phyloP scores from a whole-genome alignment of 2,797 vertebrate genomes.

The Phoeniculus purpureus region DNA sequence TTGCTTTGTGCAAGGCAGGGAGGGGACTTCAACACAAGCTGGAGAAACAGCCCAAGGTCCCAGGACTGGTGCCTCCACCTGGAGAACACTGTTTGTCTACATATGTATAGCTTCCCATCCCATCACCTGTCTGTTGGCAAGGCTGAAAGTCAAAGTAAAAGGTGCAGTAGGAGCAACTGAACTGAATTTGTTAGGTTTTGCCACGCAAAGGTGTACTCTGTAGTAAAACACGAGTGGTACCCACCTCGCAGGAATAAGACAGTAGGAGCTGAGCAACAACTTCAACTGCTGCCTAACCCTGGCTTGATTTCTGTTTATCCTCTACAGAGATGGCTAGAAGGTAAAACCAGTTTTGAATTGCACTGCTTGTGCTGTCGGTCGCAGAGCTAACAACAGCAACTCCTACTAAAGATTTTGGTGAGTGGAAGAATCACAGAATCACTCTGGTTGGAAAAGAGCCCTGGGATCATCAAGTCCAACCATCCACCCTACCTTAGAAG shows the following conservation, averaged over 20 bases:
- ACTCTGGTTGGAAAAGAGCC: too few relatives aligned
- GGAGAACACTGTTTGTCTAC: background rate
- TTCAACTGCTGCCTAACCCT: background rate
- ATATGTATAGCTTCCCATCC: rapidly evolving
- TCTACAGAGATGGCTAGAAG: background rate
- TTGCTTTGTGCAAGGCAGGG: too few relatives aligned
- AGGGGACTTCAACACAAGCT: background rate
- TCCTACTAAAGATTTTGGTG: background rate
- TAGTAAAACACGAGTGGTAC: background rate
- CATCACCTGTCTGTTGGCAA: background rate
- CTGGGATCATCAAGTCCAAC: too few relatives aligned
- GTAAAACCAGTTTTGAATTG: background rate
- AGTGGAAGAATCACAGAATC: background rate
- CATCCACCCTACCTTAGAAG: too few relatives aligned
- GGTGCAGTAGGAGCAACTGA: background rate
- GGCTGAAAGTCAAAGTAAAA: background rate
- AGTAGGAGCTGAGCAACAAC: background rate
- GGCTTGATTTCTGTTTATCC: background rate
- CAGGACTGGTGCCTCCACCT: rapidly evolving
- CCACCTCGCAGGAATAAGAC: background rate
- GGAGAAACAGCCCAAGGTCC: background rate
- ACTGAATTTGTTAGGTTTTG: background rate
- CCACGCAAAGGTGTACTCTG: background rate
- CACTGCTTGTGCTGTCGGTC: background rate
- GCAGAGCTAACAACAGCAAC: background rate